These are phyloP conservation scores for Pelochelys cantorii DNA, from an alignment of 2,797 vertebrate species.

Conservation along the genomic window DNA sequence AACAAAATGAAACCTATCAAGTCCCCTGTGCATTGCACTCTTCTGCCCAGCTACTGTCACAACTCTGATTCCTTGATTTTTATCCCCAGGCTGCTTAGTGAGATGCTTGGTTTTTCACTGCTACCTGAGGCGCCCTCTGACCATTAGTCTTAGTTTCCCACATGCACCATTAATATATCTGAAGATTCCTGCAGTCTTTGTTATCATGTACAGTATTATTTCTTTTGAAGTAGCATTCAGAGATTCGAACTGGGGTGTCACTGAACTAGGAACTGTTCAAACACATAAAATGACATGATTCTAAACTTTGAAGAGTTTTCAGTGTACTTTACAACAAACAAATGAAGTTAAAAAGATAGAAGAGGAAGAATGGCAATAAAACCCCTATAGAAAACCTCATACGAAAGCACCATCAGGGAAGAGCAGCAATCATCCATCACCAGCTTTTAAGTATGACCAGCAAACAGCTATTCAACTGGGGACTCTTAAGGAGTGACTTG, in stretches of 20 bases:
- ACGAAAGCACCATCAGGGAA: not conserved
- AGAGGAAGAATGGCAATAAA: not conserved
- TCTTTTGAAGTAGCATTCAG: not conserved
- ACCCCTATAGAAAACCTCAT: not conserved
- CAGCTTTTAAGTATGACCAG: not conserved
- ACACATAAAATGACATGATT: not conserved
- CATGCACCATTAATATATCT: not conserved
- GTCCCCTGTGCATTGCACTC: not conserved
- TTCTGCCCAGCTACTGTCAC: not conserved
- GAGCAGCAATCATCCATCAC: not conserved
- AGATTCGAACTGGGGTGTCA: not conserved
- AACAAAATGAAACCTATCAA: not conserved
- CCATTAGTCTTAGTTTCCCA: not conserved
- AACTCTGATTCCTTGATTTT: not conserved
- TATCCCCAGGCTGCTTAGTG: not conserved
- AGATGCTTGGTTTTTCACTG: not conserved
- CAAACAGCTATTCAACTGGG: not conserved
- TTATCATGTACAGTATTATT: not conserved
- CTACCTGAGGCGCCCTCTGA: not conserved
- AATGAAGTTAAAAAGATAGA: not conserved
- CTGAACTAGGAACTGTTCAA: not conserved
- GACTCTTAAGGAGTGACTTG: not conserved
- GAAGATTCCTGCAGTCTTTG: not conserved
- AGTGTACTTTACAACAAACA: not conserved
- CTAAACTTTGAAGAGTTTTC: not conserved